Evolutionary conservation across 2,113 vertebrate species (phyloP).

Genomic region (Thunnus maccoyii): DNA sequence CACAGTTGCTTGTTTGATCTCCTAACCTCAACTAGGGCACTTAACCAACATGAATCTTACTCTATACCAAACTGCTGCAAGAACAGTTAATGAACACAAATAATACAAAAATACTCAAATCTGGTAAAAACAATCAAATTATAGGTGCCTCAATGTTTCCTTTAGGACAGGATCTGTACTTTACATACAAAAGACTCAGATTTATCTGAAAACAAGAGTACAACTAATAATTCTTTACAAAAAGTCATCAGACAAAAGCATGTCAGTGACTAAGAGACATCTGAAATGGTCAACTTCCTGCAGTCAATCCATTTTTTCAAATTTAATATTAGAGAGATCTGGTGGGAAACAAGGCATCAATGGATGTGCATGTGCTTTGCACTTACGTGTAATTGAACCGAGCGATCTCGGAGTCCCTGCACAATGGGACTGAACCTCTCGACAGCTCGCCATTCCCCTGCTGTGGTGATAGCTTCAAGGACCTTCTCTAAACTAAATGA

Average conservation of each 20-base stretch:
- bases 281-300: slow-evolving; percentile 10
- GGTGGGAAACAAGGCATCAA: slow-evolving; percentile 6
- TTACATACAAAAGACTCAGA: background rate
- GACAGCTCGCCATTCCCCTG: slow-evolving; percentile 89
- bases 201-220: background rate
- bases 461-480: slow-evolving; percentile 94
- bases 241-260: background rate
- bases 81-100: background rate
- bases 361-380: slow-evolving; percentile 16
- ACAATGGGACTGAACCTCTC: slow-evolving; percentile 94
- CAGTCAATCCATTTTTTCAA: background rate
- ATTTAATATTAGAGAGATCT: slow-evolving; percentile 39
- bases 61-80: too few species aligned
- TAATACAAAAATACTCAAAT: background rate
- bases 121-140: background rate
- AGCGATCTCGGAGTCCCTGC: slow-evolving; percentile 92
- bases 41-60: too few species aligned
- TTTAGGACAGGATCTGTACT: background rate
- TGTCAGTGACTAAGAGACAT: background rate
- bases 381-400: slow-evolving; percentile 94
- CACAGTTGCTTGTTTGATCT: too few species aligned
- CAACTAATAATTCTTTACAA: background rate
- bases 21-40: too few species aligned
- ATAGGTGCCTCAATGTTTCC: background rate
- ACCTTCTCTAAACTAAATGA: slow-evolving; percentile 94